phyloP scores from a whole-genome alignment of 1,140 invertebrate genomes.

The Aphelinus atriplicis region DNA sequence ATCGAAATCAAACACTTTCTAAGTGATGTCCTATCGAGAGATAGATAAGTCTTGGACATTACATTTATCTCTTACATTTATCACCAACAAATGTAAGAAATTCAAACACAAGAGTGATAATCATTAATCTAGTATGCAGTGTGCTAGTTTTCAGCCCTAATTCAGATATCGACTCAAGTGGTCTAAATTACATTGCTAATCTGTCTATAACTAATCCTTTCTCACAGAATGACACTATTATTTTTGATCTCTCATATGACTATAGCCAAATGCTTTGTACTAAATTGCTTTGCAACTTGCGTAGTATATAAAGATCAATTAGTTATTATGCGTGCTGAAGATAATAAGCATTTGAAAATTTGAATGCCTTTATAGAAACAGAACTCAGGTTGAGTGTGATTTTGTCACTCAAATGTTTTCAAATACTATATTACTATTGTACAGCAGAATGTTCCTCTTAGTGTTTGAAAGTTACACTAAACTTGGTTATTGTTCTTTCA shows the following conservation, averaged over 20 bases:
- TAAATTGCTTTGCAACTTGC: too few species aligned
- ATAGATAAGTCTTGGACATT: conserved; percentile 24
- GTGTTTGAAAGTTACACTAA: too few species aligned
- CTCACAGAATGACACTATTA: conserved; percentile 3
- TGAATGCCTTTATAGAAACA: too few species aligned
- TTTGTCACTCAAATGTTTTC: too few species aligned
- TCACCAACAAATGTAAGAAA: conserved; percentile 32
- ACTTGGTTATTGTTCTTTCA: too few species aligned
- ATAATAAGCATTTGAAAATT: too few species aligned
- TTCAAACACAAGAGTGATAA: conserved; percentile 13
- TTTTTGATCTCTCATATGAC: conserved; percentile 6
- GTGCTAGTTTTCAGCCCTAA: conserved; percentile 32
- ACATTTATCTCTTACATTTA: conserved; percentile 12
- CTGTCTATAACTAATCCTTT: conserved; percentile 18
- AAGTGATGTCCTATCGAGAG: background rate
- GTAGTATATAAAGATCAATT: too few species aligned
- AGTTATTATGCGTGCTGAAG: too few species aligned
- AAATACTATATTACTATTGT: too few species aligned
- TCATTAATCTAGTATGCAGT: conserved; percentile 27
- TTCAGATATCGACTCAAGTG: conserved; percentile 28
- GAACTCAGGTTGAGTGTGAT: too few species aligned
- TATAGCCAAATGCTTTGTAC: too few species aligned
- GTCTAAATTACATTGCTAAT: conserved; percentile 25
- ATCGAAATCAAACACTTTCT: conserved; percentile 11
- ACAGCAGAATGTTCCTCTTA: too few species aligned